Percentiles rank a stretch among this genome's conserved stretches.
Evolutionary conservation across 2,113 vertebrate species (phyloP).

Genomic region (Mus pahari): DNA sequence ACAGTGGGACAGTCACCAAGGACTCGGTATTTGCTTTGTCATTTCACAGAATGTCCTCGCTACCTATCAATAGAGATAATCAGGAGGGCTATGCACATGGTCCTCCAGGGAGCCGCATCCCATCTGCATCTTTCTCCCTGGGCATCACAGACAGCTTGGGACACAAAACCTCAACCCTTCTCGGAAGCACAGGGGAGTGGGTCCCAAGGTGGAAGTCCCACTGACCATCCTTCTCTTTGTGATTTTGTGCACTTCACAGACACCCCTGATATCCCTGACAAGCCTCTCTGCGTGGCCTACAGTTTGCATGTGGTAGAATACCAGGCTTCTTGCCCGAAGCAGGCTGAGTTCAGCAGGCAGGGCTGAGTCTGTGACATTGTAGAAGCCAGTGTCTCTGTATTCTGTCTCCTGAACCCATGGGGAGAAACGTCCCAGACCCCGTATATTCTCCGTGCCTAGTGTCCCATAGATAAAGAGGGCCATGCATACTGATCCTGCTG

Average conservation of each 20-base stretch:
- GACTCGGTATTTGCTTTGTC: background rate
- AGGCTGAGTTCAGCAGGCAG: background rate
- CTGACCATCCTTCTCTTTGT: background rate
- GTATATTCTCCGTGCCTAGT: background rate
- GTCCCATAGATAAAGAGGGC: background rate
- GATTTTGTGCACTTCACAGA: background rate
- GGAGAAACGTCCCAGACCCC: too few relatives aligned
- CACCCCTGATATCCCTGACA: background rate
- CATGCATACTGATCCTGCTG: background rate
- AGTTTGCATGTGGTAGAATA: background rate
- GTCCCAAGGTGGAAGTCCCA: background rate
- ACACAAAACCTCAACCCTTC: background rate
- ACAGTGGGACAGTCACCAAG: background rate
- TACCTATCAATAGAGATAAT: background rate
- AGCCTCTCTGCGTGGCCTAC: background rate
- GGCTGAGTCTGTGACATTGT: background rate
- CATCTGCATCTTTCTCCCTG: background rate
- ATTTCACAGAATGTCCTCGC: background rate
- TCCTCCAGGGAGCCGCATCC: background rate
- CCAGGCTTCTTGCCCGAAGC: background rate
- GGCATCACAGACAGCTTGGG: background rate
- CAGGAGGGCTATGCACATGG: rapidly evolving
- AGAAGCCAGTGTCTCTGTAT: background rate
- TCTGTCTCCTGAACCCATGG: background rate
- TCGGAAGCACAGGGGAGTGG: rapidly evolving